Conservation (phyloP, 2,113 vertebrate genomes). For the Paracanthobrama guichenoti region DNA sequence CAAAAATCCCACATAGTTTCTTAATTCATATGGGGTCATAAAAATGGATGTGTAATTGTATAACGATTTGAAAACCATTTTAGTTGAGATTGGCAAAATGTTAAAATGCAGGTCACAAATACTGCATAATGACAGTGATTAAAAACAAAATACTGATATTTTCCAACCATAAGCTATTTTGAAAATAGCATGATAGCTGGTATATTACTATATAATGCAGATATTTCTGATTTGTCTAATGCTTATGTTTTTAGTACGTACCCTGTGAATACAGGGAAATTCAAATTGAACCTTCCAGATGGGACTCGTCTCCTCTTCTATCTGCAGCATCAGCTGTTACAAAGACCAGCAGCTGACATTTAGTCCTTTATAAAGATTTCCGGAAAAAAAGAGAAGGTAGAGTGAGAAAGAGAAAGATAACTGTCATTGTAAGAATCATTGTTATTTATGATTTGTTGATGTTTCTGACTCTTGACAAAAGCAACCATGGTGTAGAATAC, state of each 20-base stretch:
- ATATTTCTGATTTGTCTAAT: not conserved
- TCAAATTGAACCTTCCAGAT: not conserved
- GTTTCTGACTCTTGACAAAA: not conserved
- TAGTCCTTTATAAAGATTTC: constrained; percentile 35
- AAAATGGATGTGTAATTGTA: not conserved
- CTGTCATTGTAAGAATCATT: not conserved
- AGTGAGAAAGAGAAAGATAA: not conserved
- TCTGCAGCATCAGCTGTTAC: constrained; percentile 7
- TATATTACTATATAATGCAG: not conserved
- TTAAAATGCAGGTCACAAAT: not conserved
- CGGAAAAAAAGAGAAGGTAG: not conserved
- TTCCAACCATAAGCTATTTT: not conserved
- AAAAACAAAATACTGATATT: not conserved
- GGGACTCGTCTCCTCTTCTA: constrained; percentile 15
- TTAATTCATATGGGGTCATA: not conserved
- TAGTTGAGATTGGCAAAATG: not conserved
- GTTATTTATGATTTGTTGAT: not conserved
- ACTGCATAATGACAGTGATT: not conserved
- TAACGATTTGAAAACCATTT: not conserved
- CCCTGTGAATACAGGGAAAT: not conserved
- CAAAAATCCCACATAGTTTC: not conserved
- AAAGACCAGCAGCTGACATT: constrained; percentile 32
- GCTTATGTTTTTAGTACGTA: not conserved
- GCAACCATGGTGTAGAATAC: not conserved
- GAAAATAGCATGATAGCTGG: not conserved